These are phyloP conservation scores for Papilio protenor DNA, from an alignment of 2,888 invertebrate species.

Conservation along the genomic window DNA sequence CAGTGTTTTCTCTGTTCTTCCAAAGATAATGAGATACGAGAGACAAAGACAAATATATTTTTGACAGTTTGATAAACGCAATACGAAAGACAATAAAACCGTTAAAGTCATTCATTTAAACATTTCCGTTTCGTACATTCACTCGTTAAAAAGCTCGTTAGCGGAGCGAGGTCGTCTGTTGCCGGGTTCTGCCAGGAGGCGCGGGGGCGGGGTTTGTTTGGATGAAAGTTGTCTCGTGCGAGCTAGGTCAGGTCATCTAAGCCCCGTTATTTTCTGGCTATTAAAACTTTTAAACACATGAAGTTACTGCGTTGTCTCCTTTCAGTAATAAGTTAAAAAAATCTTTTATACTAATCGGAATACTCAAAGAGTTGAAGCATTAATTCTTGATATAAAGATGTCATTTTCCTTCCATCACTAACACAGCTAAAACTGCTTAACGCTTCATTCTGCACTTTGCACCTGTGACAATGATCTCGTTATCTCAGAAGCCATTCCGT, in stretches of 20 bases:
- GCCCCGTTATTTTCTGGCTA: conserved; percentile 20
- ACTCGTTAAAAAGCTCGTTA: conserved; percentile 2
- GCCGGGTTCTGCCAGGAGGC: not conserved
- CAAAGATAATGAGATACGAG: not conserved
- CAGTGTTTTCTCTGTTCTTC: too few species aligned
- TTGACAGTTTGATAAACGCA: not conserved
- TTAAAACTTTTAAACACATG: not conserved
- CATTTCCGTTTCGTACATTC: not conserved
- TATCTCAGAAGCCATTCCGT: conserved; percentile 57
- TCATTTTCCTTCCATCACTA: not conserved
- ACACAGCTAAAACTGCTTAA: not conserved
- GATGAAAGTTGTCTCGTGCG: conserved; percentile 30
- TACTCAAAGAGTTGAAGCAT: not conserved
- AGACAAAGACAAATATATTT: not conserved
- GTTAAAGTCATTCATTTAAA: not conserved
- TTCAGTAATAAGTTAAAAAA: not conserved
- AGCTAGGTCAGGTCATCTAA: conserved; percentile 28
- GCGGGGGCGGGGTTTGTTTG: conserved; percentile 8
- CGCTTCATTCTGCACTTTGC: conserved; percentile 43
- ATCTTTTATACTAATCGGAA: not conserved
- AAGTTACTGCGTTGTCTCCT: not conserved
- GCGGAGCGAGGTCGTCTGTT: conserved; percentile 26
- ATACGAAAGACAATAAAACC: not conserved
- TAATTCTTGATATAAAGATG: not conserved
- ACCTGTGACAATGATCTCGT: conserved; percentile 47